Conservation (phyloP, 2,888 invertebrate species). For the Nezara viridula region DNA sequence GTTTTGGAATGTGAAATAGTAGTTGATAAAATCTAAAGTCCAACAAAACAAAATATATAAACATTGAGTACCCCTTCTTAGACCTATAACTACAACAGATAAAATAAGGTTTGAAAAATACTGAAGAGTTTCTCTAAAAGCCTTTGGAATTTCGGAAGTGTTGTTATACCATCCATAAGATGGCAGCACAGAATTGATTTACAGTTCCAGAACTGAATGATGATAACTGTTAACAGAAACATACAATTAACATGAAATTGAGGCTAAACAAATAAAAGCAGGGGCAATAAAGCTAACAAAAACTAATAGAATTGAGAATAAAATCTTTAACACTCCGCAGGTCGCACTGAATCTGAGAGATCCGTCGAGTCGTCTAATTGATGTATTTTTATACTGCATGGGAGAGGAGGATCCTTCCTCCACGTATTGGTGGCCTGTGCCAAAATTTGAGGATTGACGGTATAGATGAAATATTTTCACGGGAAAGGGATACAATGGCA, state of each 20-base stretch:
- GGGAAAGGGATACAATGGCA: no score
- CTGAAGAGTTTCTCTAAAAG: constrained; percentile 56
- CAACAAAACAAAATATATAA: constrained; percentile 17
- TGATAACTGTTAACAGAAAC: constrained; percentile 64
- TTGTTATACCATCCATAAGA: constrained; percentile 47
- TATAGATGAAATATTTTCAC: no score
- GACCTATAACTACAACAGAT: constrained; percentile 37
- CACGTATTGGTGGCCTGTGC: no score
- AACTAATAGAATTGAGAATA: background rate
- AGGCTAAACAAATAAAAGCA: constrained; percentile 44
- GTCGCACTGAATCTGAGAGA: no score
- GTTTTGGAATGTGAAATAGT: constrained; percentile 38
- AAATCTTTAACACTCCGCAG: no score
- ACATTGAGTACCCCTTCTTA: constrained; percentile 40
- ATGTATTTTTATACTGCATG: no score
- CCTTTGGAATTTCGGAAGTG: constrained; percentile 58
- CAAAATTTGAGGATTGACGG: no score
- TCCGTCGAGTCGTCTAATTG: no score
- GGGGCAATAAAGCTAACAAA: background rate
- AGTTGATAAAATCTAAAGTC: constrained; percentile 7
- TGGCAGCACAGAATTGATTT: constrained; percentile 53
- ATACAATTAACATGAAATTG: constrained; percentile 39
- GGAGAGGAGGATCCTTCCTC: no score
- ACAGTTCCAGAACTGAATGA: constrained; percentile 65
- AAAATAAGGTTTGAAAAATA: constrained; percentile 46